Base-by-base conservation (phyloP, 1,140 invertebrate genomes). In the Drosophila ohnishii region DNA sequence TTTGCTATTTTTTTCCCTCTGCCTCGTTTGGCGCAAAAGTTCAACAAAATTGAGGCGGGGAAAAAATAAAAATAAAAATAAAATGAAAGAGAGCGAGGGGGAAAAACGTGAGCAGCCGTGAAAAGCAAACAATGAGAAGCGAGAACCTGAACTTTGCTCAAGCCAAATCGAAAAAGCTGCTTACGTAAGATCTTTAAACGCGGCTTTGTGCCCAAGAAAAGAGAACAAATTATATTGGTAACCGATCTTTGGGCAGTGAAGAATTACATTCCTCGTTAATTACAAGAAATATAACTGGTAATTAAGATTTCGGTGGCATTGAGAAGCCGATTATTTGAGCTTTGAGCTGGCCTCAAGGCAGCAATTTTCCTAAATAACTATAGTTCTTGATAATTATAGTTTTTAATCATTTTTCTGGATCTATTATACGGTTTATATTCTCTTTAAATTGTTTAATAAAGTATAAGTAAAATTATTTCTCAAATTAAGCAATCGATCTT, bases 11-110 rank as follows among this genome's bases (percentile, higher is more conserved):
- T 37, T 58, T 39, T 28, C 44, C 44, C 57, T 69, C 35, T 30
- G 32, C 51, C 58, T 67, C 67, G 35, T 76, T 76, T 79, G 55
- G 65, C 72, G 48, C 57, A 78, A 80, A 86, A 86, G 83, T 88
- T 86, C 79, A 86, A 69, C 55, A 80, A 86, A 79, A 73, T 72
- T 50, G 42, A 55, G 51, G 51, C 51, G 51, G 22, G 51, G 34
- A 37, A 55, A 53, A 55, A 53, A 53, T 22, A 53, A 37, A 37
- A 53, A 50, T 48, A 50, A 32, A 53, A 53, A 37, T 37, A 55
- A 55, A 37, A 10, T 8, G 19, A 81, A 70, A 60, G 61, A 64
- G 42, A 64, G 48, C 45, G 53, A 37, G 59, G 8, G 62, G 10
- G 37, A 56, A 71, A 77, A 78, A 76, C 74, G 65, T 78, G 64